Conservation (phyloP, 2,888 invertebrate species). For the Drosophila multiciliata region DNA sequence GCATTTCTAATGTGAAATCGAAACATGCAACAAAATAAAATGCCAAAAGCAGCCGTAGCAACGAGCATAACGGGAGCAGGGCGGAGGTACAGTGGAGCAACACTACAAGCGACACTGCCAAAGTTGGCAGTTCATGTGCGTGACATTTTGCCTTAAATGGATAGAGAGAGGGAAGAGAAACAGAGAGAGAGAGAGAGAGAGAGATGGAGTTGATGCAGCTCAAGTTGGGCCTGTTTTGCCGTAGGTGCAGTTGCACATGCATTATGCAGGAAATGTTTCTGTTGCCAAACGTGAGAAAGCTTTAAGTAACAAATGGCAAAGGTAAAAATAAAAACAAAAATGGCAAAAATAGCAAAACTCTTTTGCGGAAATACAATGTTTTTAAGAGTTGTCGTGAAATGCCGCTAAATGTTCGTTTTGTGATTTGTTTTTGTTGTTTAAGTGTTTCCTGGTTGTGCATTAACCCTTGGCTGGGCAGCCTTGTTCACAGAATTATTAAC, state of each 20-base stretch:
- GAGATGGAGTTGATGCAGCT: conserved; percentile 20
- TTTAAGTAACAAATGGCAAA: conserved; percentile 65
- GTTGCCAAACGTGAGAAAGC: conserved; percentile 73
- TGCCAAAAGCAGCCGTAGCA: conserved; percentile 63
- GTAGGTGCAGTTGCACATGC: conserved; percentile 60
- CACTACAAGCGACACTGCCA: conserved; percentile 29
- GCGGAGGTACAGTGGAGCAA: conserved; percentile 23
- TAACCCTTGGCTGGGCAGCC: conserved; percentile 27
- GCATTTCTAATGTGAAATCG: conserved; percentile 83
- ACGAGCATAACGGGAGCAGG: conserved; percentile 51
- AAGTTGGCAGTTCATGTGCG: conserved; percentile 69
- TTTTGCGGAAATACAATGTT: conserved; percentile 63
- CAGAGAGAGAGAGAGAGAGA: too few relatives aligned
- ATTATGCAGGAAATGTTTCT: conserved; percentile 66
- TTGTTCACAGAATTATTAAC: conserved; percentile 20
- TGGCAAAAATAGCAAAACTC: conserved; percentile 4
- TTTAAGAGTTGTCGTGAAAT: conserved; percentile 70
- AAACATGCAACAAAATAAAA: conserved; percentile 74
- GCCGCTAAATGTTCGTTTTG: conserved; percentile 59
- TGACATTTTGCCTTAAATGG: conserved; percentile 70
- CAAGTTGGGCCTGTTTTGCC: conserved; percentile 25
- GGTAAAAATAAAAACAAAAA: conserved; percentile 47
- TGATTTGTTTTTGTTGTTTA: neutral
- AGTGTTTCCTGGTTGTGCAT: conserved; percentile 61
- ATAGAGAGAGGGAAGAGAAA: neutral